Evolutionary conservation across 2,888 invertebrate species (phyloP).

Genomic region (Celastrina argiolus): DNA sequence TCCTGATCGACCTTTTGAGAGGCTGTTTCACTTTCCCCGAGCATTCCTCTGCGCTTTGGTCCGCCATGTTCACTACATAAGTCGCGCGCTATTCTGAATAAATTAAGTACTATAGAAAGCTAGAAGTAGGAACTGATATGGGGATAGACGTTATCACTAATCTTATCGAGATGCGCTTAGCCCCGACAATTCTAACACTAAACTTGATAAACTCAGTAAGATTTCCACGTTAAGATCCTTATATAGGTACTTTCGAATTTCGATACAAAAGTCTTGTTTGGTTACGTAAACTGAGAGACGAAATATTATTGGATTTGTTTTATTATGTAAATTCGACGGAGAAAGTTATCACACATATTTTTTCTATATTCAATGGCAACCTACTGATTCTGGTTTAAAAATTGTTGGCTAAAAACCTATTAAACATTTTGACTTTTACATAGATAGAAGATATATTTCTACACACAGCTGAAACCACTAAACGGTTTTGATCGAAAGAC

Average conservation of each 20-base stretch:
- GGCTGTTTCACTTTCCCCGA: neutral
- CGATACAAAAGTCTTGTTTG: neutral
- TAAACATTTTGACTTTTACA: too few species aligned
- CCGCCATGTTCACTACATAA: neutral
- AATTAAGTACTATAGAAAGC: neutral
- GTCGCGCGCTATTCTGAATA: neutral
- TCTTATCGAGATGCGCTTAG: neutral
- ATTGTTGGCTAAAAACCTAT: too few species aligned
- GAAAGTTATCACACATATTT: neutral
- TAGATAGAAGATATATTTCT: too few species aligned
- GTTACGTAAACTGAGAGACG: neutral
- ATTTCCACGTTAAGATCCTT: neutral
- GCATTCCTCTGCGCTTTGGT: neutral
- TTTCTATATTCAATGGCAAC: too few species aligned
- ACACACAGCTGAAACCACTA: too few species aligned
- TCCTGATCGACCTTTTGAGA: conserved; percentile 43
- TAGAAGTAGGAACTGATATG: neutral
- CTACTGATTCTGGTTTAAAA: too few species aligned
- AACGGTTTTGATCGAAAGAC: too few species aligned
- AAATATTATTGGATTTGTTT: neutral
- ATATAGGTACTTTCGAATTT: neutral
- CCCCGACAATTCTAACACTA: neutral
- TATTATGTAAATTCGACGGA: neutral
- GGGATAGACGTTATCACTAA: conserved; percentile 2
- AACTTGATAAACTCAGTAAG: neutral